A percentile compares a stretch with the other conserved stretches of the same genome.
Conservation (phyloP, 2,888 invertebrate genomes). For the Drosophila aldrichi region DNA sequence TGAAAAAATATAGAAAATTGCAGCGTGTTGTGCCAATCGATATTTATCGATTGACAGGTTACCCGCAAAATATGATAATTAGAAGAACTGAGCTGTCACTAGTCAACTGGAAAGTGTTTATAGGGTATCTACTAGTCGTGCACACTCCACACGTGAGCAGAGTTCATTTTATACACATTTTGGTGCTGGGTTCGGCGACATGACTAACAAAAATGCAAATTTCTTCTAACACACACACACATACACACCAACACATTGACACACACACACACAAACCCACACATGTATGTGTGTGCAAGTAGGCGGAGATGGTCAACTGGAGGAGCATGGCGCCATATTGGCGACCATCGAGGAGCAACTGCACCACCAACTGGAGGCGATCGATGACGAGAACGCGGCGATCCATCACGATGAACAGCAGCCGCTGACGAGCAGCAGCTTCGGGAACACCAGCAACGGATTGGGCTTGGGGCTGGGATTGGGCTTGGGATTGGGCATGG, state of each 20-base stretch:
- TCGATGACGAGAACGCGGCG: conserved; percentile 83
- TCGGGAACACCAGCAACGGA: conserved; percentile 53
- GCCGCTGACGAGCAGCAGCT: conserved; percentile 83
- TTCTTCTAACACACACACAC: conserved; percentile 49
- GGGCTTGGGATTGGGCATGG: conserved; percentile 25
- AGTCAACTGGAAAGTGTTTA: too few species aligned
- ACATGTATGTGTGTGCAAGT: conserved; percentile 6
- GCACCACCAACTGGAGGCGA: conserved; percentile 73
- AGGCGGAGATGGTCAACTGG: conserved; percentile 38
- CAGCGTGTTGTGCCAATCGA: background rate
- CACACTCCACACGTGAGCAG: conserved; percentile 9
- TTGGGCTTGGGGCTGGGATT: conserved; percentile 31
- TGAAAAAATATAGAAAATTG: background rate
- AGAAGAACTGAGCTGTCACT: background rate
- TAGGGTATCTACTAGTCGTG: conserved; percentile 9
- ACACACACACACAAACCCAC: conserved; percentile 28
- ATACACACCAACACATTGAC: conserved; percentile 30
- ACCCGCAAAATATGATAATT: background rate
- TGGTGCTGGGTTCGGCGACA: conserved; percentile 47
- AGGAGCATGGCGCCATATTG: conserved; percentile 74
- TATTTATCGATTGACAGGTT: background rate
- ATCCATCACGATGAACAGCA: conserved; percentile 84
- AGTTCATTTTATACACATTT: conserved; percentile 11
- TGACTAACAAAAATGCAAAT: conserved; percentile 55
- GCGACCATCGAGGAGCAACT: conserved; percentile 82